Base-by-base conservation (phyloP, 2,113 vertebrate genomes). In the Pagrus major region DNA sequence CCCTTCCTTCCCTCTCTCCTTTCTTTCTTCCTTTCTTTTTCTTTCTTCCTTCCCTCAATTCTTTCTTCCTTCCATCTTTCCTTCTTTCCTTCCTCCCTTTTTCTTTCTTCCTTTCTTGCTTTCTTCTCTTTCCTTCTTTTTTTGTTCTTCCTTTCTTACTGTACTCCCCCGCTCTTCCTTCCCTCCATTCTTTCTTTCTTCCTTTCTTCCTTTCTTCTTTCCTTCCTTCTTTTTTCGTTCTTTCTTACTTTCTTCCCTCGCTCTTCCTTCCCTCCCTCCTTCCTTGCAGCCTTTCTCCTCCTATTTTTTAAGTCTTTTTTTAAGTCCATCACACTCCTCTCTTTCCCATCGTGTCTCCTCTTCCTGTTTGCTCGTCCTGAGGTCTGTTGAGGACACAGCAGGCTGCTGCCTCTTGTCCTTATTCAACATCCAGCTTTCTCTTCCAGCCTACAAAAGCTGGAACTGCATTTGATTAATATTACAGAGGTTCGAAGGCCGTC, bases 311-410 rank as follows among this genome's bases (percentile, higher is more conserved):
- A 9, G 33, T 49, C 68, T 61, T 49, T 42, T 74, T n/a, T 56
- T 56, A 20, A 37, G 9, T 56, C 31, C 10, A 25, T 60, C 23
- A 12, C 23, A 35, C 63, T 61, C 52, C 44, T 56, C 10, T 51
- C 31, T 58, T 73, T 80, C 80, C 75, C 72, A 66, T 54, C 58
- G 6, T 4, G 2, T 70, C 66, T 27, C 67, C 9, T 14, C 9
- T 20, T 21, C 42, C 54, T 37, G 16, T 66, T 81, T 76, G 6
- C 46, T 61, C 66, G 56, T 71, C 69, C 63, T 25, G 56, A 49
- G 77, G 84, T 88, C 81, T 52, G 33, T 20, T 63, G 61, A 79
- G 80, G 81, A 83, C 74, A 76, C 12, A 7, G 7, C 20, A 11
- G 39, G 46, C 27, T 49, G 73, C 21, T 35, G 25, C 7, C 47